These are phyloP conservation scores for Lates japonicus DNA, from an alignment of 2,797 vertebrate species.

Conservation along the genomic window DNA sequence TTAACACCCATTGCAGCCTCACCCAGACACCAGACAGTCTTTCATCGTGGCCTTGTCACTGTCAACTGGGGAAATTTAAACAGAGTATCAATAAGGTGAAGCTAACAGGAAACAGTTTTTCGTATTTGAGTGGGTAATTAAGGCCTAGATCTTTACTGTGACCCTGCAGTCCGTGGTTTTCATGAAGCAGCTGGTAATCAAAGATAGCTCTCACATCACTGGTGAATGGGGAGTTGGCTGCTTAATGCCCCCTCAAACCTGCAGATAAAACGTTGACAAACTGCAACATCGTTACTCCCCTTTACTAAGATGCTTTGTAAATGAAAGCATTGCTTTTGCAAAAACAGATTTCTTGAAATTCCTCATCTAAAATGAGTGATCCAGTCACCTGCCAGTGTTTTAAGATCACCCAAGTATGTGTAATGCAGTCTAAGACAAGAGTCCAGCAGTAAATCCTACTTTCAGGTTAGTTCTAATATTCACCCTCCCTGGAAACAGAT, in stretches of 20 bases:
- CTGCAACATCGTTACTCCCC: background rate
- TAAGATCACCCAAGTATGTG: background rate
- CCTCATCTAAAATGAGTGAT: too few relatives aligned
- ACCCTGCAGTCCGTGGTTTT: background rate
- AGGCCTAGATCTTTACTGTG: background rate
- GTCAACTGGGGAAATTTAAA: background rate
- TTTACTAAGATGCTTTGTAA: background rate
- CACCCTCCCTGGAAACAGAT: background rate
- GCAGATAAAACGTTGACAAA: background rate
- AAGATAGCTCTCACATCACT: background rate
- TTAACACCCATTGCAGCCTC: slow-evolving; percentile 34
- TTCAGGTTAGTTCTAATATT: background rate
- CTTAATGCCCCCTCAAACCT: background rate
- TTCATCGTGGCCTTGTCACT: slow-evolving; percentile 35
- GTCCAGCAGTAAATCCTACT: background rate
- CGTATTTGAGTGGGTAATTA: background rate
- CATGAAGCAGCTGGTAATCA: slow-evolving; percentile 9
- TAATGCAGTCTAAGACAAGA: background rate
- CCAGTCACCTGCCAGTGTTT: too few relatives aligned
- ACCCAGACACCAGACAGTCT: slow-evolving; percentile 11
- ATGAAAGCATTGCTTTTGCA: background rate
- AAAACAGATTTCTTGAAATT: background rate
- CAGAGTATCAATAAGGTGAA: background rate
- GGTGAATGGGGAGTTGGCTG: background rate
- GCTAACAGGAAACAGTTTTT: rapidly evolving